A percentile compares a stretch with the other conserved stretches of the same genome.
Conservation (phyloP, 23 tunicate species). For the Ciona savignyi region DNA sequence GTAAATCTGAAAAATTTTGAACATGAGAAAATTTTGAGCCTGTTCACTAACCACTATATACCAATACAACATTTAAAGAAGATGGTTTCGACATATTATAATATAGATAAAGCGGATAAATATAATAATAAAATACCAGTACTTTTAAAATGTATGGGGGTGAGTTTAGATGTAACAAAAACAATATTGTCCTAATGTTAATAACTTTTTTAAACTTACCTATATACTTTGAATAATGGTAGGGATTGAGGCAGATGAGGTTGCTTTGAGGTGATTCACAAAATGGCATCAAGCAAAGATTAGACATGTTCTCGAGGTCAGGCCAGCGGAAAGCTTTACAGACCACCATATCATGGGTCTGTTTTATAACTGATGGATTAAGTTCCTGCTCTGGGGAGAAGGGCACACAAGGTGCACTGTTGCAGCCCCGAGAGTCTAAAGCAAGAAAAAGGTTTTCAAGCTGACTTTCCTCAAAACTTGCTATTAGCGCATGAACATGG, state of each 20-base stretch:
- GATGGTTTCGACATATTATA: no score
- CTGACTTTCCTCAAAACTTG: slow-evolving; percentile 15
- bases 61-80: no score
- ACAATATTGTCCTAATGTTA: no score
- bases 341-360: neutral
- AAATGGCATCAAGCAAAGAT: slow-evolving; percentile 13
- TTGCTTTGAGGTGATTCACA: slow-evolving; percentile 13
- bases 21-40: no score
- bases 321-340: slow-evolving; percentile 20
- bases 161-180: no score
- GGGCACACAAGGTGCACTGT: slow-evolving; percentile 2
- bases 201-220: slow-evolving; percentile 16
- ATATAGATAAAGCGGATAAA: no score
- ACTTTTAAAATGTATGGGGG: no score
- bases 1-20: slow-evolving; percentile 12
- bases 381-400: neutral
- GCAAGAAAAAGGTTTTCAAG: slow-evolving; percentile 13
- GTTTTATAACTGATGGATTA: neutral
- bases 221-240: slow-evolving; percentile 19
- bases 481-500: slow-evolving; percentile 4
- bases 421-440: slow-evolving; percentile 13
- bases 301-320: neutral
- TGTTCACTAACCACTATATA: no score
- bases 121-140: no score
- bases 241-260: slow-evolving; percentile 30